Base-by-base conservation (phyloP, 2,888 invertebrate species). In the Microdon myrmicae region DNA sequence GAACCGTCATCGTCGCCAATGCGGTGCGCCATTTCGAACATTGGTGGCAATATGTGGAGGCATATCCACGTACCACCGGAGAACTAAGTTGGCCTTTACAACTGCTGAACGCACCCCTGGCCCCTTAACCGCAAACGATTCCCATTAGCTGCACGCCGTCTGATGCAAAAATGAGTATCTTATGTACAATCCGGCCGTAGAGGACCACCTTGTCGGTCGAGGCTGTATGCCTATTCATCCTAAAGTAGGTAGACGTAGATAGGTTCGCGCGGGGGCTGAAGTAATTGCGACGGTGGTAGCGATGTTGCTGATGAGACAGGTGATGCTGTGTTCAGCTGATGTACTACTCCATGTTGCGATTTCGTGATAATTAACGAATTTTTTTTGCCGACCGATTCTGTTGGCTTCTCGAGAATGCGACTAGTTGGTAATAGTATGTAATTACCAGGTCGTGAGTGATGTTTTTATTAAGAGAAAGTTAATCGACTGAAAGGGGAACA, bases 341-440 rank as follows among this genome's bases (percentile, higher is more conserved):
- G 59, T 56, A 60, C 68, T 70, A 68, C 72, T 70, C 68, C 71
- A 70, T 69, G 73, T 73, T 71, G 73, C 73, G 70, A 72, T 74
- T 72, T 74, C 70, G 71, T 69, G 70, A 72, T 75, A 75, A 75
- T 75, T 74, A 75, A 72, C 69, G 58, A 68, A 68, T 49, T 43
- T 59, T 38, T 31, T 31, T 19, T 4, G n/a, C 12, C 28, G 14
- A 10, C 68, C 68, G 55, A 68, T 54, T 53, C 39, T 35, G 38
- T 20, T 45, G 39, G 20, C 29, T 20, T 20, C 25, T 19, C 31
- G 6, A 20, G 9, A 47, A 55, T 32, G 38, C 54, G 61, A 49
- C 53, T 67, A 58, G 64, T 58, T 45, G 56, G 47, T 53, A 53
- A 64, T 53, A 28, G 41, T 37, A 53, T 53, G 64, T 47, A 58